Base-by-base conservation (phyloP, 92 coral and sea anemone species). In the Porites divaricata region DNA sequence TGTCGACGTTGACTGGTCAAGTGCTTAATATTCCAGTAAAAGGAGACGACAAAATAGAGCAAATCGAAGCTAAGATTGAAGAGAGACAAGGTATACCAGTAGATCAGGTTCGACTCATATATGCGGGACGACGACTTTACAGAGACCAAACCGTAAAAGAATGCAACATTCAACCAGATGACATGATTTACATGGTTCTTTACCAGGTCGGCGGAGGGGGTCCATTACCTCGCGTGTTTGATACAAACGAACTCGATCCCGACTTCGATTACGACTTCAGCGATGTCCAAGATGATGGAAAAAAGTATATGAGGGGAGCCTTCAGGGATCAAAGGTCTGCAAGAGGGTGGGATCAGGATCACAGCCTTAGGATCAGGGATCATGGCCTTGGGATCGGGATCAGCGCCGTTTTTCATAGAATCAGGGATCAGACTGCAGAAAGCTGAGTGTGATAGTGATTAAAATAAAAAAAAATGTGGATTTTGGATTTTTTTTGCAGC, bases 221-320 rank as follows among this genome's bases (percentile, higher is more conserved):
- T 15, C 20, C 21, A 0, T 61, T 61, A 20, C 17, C 19, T 6
- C 7, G 21, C 65, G 65, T 3, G 65, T 61, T 61, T 61, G 19
- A 61, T 15, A 15, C 65, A 61, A 20, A 61, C 65, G 65, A 61
- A 11, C 65, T 61, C 19, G 8, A 17, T 61, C 64, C 58, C 58
- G 12, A 9, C 11, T 53, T 53, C 67, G 83, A 92, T 65, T 89
- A 20, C 81, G 89, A 92, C 80, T 89, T 92, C 63, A 79, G 75
- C 2, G 52, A 83, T 21, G 81, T 8, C 76, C 70, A 35, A 49
- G 94, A 90, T 77, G 96, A 88, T 62, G 96, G 92, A 70, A 77
- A 64, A 21, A 84, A n/a, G 8, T 85, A 77, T 81, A 25, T 81
- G 72, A 52, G 94, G 59, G 96, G 94, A 24, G 90, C 81, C 20